A percentile compares a stretch with the other conserved stretches of the same genome.
Conservation (phyloP, 2,797 vertebrate species). For the Mareca strepera region DNA sequence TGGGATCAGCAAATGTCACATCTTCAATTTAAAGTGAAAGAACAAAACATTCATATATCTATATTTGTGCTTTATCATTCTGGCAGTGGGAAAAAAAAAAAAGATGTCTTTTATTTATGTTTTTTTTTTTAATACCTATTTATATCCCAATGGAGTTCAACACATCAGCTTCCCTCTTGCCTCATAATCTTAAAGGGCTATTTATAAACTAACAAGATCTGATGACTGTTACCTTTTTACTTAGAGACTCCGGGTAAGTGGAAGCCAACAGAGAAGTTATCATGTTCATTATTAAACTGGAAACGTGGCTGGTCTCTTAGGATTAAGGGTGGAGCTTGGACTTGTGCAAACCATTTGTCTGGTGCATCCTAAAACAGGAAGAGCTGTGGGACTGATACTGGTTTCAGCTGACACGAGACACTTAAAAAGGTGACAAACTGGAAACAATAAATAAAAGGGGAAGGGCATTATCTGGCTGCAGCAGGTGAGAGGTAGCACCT, state of each 20-base stretch:
- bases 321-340: constrained; percentile 17
- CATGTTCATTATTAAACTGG: not conserved
- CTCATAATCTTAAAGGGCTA: constrained; percentile 67
- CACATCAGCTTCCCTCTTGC: constrained; percentile 6
- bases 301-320: not conserved
- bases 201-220: constrained; percentile 43
- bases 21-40: constrained; percentile 21
- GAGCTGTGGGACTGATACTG: not conserved
- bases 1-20: constrained; percentile 35
- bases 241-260: not conserved
- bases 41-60: not conserved
- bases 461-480: not conserved
- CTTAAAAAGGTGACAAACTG: not conserved
- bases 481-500: not conserved
- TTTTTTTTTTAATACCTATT: not conserved
- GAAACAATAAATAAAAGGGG: not conserved
- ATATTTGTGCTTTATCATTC: not conserved
- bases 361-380: not conserved
- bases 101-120: not conserved
- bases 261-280: not conserved
- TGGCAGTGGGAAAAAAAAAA: not conserved
- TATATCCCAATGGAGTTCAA: not conserved
- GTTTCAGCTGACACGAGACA: not conserved
- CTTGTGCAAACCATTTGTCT: not conserved
- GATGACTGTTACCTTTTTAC: not conserved